Conservation (phyloP, 2,888 invertebrate species). For the Nymphalis urticae region DNA sequence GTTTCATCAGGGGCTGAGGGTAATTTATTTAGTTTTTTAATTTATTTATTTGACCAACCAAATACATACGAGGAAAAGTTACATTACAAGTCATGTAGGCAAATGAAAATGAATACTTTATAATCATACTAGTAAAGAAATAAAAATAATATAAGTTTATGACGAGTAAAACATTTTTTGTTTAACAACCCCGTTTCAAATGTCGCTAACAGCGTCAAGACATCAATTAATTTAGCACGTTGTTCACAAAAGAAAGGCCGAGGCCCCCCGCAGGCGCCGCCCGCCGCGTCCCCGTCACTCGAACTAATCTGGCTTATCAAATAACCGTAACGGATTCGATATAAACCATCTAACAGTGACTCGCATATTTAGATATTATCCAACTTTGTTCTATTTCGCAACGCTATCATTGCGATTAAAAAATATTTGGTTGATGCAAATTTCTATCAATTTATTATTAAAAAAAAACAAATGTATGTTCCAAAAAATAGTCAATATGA, state of each 20-base stretch:
- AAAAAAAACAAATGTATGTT: not conserved
- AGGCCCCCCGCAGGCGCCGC: constrained; percentile 49
- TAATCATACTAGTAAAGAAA: too few species aligned
- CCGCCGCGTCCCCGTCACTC: constrained; percentile 48
- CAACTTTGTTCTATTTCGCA: not conserved
- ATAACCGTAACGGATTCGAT: constrained; percentile 50
- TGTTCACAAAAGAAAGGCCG: constrained; percentile 38
- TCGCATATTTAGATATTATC: constrained; percentile 45
- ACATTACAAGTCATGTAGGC: not conserved
- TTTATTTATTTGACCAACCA: not conserved
- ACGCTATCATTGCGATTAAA: not conserved
- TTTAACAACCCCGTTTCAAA: constrained; percentile 37
- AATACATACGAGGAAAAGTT: not conserved
- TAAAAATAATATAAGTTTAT: too few species aligned
- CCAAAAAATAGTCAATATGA: too few species aligned
- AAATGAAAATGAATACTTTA: too few species aligned
- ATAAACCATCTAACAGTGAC: constrained; percentile 49
- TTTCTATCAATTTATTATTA: not conserved
- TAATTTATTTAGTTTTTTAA: not conserved
- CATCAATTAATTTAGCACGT: constrained; percentile 45
- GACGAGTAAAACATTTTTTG: not conserved
- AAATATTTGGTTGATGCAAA: not conserved
- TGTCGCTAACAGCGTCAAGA: constrained; percentile 49
- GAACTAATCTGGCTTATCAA: constrained; percentile 58
- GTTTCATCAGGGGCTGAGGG: not conserved